These are phyloP conservation scores for Eucera pruinosa DNA, from an alignment of 2,888 invertebrate species.

Conservation along the genomic window DNA sequence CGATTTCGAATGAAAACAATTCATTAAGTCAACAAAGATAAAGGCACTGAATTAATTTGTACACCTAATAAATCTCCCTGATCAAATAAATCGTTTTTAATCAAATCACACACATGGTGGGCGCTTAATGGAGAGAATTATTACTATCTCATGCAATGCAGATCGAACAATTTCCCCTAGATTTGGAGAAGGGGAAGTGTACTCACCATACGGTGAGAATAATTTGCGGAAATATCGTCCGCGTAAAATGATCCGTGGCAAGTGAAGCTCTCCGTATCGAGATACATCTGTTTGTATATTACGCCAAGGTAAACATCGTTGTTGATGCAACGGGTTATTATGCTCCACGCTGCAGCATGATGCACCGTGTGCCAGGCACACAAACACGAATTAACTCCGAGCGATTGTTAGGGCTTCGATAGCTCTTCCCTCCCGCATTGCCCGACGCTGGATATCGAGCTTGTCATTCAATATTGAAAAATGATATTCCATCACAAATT, in stretches of 20 bases:
- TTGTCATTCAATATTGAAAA: slow-evolving; percentile 34
- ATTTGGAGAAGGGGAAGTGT: too few relatives aligned
- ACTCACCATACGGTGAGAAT: slow-evolving; percentile 6
- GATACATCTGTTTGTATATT: slow-evolving; percentile 53
- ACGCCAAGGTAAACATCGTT: slow-evolving; percentile 50
- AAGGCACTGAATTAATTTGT: too few relatives aligned
- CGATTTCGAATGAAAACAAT: too few relatives aligned
- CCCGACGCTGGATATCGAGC: background rate
- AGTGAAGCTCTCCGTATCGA: slow-evolving; percentile 17
- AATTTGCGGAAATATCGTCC: slow-evolving; percentile 48
- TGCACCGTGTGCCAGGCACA: slow-evolving; percentile 26
- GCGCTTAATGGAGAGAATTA: slow-evolving; percentile 24
- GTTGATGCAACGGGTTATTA: slow-evolving; percentile 57
- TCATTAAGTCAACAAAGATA: too few relatives aligned
- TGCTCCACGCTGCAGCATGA: slow-evolving; percentile 26
- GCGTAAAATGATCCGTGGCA: slow-evolving; percentile 48
- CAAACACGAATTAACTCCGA: slow-evolving; percentile 52
- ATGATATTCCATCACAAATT: slow-evolving; percentile 36
- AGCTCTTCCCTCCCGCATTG: background rate
- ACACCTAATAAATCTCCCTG: too few relatives aligned
- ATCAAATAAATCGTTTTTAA: slow-evolving; percentile 3
- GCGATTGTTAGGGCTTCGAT: slow-evolving; percentile 46
- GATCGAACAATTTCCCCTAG: slow-evolving; percentile 3
- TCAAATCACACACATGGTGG: slow-evolving; percentile 1
- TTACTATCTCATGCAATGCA: background rate